Percentiles rank a stretch among this genome's conserved stretches.
phyloP scores from a whole-genome alignment of 2,113 vertebrate species.

The Scomber japonicus region DNA sequence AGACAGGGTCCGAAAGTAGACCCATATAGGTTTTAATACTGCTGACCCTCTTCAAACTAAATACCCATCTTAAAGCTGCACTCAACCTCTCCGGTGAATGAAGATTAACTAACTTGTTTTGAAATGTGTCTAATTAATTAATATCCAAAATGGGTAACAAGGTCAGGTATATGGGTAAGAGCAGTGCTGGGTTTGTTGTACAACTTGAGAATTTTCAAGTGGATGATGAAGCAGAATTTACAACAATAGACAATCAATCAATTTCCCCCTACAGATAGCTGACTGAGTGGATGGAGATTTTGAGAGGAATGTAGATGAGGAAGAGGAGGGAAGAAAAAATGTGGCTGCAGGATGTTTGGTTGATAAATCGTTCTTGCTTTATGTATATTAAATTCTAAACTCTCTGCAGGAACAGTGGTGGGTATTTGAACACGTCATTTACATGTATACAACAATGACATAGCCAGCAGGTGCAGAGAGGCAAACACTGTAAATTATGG shows the following conservation, averaged over 20 bases:
- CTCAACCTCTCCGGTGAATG: conserved; percentile 11
- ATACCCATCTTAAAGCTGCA: neutral
- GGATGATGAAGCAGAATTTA: conserved; percentile 1
- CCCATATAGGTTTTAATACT: neutral
- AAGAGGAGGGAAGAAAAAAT: conserved; percentile 14
- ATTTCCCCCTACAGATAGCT: conserved; percentile 23
- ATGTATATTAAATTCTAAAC: conserved; percentile 12
- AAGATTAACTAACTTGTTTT: neutral
- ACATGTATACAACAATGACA: conserved; percentile 25
- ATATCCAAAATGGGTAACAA: conserved; percentile 20
- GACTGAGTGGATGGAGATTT: conserved; percentile 20
- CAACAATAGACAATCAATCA: neutral
- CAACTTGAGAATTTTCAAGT: conserved; percentile 20
- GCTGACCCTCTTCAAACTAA: conserved; percentile 2
- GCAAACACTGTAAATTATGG: conserved; percentile 28
- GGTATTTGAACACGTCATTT: conserved; percentile 37
- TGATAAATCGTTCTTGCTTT: conserved; percentile 37
- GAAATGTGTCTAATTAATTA: conserved; percentile 21
- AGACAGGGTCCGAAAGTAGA: neutral
- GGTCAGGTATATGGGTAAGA: neutral
- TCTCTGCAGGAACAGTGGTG: conserved; percentile 1
- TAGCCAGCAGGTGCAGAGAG: conserved; percentile 22
- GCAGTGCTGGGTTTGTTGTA: neutral
- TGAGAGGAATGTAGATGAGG: conserved; percentile 20
- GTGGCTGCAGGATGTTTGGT: conserved; percentile 17